These are phyloP conservation scores for Drosophila repletoides DNA, from an alignment of 1,140 invertebrate species.

Conservation along the genomic window DNA sequence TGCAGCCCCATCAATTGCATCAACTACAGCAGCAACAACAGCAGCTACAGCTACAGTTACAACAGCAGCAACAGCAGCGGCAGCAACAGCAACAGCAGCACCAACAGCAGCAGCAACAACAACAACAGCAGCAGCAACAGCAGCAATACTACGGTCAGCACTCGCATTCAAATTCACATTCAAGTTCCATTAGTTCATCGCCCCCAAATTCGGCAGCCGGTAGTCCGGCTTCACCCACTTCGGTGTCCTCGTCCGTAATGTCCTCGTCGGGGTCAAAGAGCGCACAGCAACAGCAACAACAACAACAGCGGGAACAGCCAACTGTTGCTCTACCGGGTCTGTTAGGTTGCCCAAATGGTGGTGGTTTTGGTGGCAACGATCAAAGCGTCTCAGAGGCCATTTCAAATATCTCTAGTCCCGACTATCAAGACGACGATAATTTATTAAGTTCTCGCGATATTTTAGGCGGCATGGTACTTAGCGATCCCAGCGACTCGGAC, in stretches of 20 bases:
- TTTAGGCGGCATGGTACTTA: slow-evolving; percentile 89
- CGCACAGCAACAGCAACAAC: slow-evolving; percentile 68
- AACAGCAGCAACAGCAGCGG: slow-evolving; percentile 65
- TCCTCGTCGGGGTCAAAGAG: slow-evolving; percentile 86
- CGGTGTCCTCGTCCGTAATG: slow-evolving; percentile 93
- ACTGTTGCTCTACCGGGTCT: slow-evolving; percentile 58
- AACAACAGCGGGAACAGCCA: slow-evolving; percentile 40
- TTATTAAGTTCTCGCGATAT: slow-evolving; percentile 83
- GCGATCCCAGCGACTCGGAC: slow-evolving; percentile 93
- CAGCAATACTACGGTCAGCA: slow-evolving; percentile 75
- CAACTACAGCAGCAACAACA: slow-evolving; percentile 67
- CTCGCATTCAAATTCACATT: slow-evolving; percentile 83
- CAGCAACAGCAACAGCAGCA: slow-evolving; percentile 54
- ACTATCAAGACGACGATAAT: slow-evolving; percentile 89
- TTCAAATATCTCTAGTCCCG: slow-evolving; percentile 93
- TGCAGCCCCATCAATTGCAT: slow-evolving; percentile 83
- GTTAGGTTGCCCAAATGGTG: slow-evolving; percentile 56
- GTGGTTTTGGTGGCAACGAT: slow-evolving; percentile 83
- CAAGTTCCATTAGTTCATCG: slow-evolving; percentile 83
- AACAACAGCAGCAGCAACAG: slow-evolving; percentile 73
- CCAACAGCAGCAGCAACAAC: slow-evolving; percentile 33
- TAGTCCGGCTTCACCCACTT: slow-evolving; percentile 90
- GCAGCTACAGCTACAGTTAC: slow-evolving; percentile 69
- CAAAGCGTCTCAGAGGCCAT: slow-evolving; percentile 90
- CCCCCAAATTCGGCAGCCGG: slow-evolving; percentile 83